Percentiles rank a stretch among this genome's conserved stretches.
Evolutionary conservation across 2,113 vertebrate species (phyloP).

Genomic region (Myocastor coypus): DNA sequence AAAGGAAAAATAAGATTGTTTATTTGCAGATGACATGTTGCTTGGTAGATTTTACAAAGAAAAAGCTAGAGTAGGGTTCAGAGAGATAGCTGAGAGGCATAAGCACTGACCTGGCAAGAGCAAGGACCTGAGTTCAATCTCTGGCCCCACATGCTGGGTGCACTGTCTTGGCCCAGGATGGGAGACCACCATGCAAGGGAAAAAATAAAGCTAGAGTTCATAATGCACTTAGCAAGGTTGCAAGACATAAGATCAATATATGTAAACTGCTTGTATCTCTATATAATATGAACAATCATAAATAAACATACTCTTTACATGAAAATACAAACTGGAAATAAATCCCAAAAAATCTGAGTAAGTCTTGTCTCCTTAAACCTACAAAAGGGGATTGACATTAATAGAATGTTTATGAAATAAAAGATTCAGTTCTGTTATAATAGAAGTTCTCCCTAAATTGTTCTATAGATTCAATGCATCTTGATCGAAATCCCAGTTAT

Average conservation of each 20-base stretch:
- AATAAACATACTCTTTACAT: conserved; percentile 38
- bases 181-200: no score
- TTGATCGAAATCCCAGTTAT: conserved; percentile 45
- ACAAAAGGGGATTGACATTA: neutral
- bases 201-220: neutral
- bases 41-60: neutral
- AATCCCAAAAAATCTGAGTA: neutral
- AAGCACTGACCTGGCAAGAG: no score
- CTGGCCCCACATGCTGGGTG: no score
- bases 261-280: neutral
- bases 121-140: no score
- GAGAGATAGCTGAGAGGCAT: no score
- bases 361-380: conserved; percentile 39
- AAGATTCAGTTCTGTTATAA: neutral
- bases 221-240: neutral
- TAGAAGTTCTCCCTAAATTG: neutral
- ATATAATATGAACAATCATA: neutral
- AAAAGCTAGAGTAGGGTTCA: neutral
- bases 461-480: neutral
- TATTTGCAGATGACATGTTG: neutral
- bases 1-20: conserved; percentile 49
- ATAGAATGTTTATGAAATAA: neutral
- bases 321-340: neutral
- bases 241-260: neutral
- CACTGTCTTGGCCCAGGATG: no score